These are phyloP conservation scores for Sycobia sp. DNA, from an alignment of 1,140 invertebrate species.

Conservation along the genomic window DNA sequence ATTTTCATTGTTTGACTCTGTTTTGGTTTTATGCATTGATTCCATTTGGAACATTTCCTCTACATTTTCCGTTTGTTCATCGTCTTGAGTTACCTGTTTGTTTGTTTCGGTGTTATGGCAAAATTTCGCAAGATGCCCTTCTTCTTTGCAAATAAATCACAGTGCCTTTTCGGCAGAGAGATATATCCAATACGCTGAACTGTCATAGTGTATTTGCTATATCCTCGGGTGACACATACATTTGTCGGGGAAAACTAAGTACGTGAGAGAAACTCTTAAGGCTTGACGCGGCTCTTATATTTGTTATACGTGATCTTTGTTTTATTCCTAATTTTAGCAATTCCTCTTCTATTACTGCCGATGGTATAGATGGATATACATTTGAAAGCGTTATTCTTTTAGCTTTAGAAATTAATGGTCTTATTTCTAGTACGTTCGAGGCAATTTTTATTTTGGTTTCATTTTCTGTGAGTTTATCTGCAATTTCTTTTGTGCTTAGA, in stretches of 20 bases:
- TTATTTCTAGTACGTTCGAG: not conserved
- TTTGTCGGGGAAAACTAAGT: not conserved
- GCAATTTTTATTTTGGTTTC: not conserved
- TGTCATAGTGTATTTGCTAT: too few species aligned
- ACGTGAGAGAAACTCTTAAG: not conserved
- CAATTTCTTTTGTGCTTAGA: not conserved
- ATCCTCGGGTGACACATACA: not conserved
- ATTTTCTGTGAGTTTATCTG: not conserved
- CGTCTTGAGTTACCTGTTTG: not conserved
- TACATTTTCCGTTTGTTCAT: not conserved
- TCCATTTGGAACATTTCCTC: not conserved
- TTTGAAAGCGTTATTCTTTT: not conserved
- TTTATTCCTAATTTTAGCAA: not conserved
- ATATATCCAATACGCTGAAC: too few species aligned
- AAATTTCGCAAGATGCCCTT: slow-evolving; percentile 10
- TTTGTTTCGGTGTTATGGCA: not conserved
- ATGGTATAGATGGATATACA: too few species aligned
- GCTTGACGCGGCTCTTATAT: not conserved
- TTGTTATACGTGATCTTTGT: not conserved
- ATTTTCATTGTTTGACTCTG: too few species aligned
- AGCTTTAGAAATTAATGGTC: not conserved
- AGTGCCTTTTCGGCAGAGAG: too few species aligned
- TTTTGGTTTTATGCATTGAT: not conserved
- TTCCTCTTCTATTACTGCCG: too few species aligned
- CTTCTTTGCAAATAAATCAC: too few species aligned